Evolutionary conservation across 2,113 vertebrate genomes (phyloP), one percentile per base, ranked within the genome.

Genomic region (Eubucco bourcierii): DNA sequence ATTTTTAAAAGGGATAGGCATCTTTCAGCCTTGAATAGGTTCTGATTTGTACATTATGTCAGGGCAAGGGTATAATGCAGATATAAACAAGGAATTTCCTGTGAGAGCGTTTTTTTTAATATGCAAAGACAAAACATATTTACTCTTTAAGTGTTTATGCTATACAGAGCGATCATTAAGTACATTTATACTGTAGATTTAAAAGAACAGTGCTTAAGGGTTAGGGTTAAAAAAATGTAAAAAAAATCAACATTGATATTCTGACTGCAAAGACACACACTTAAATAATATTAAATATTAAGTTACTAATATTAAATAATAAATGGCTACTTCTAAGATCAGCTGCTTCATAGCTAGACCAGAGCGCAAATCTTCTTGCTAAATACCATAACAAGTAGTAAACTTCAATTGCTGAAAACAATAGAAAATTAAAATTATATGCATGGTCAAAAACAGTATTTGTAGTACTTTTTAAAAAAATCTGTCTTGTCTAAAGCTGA

Each of bases 221-320:
- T 52, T 84, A 55, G 21, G 14, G 44, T 76, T 86, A 21, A 61
- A 75, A 59, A 55, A 56, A 31, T 4, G 14, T 34, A 59, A 82
- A 89, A 89, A 89, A 90, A 92, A 70, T 25, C 74, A 80, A 63
- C 37, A 59, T 19, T 73, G 70, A 34, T 78, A 67, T 63, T 92
- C 70, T 81, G 53, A 78, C 29, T 86, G 39, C 58, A 53, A 27
- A 58, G 37, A 76, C 20, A 67, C 15, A 14, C 3, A 23, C 24
- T 37, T 25, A 56, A 71, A 67, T 84, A 93, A 73, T 88, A 68
- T 58, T 87, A 61, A 80, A 90, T 89, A 89, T 52, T 52, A 52
- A 84, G 66, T 28, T 64, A 64, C 64, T 82, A 93, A 73, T 88
- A 68, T 55, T 87, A 61, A 77, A 92, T 89, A 87, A 67, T 84